Conservation (phyloP, 2,113 vertebrate genomes). For the Solea solea region DNA sequence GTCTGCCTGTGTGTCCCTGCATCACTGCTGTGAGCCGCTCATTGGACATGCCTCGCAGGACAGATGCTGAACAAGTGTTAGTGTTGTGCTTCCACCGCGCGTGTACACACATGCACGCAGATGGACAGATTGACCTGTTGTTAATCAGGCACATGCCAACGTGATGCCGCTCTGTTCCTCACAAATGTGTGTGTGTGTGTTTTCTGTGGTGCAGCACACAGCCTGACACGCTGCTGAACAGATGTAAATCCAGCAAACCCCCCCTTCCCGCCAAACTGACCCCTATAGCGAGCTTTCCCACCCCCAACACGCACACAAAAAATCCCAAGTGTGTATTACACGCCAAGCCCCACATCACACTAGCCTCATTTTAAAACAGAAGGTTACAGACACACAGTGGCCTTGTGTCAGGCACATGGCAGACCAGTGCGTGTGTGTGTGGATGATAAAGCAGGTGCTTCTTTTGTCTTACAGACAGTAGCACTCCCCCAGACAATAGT, state of each 20-base stretch:
- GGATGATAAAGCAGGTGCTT: constrained; percentile 89
- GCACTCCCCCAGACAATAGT: constrained; percentile 69
- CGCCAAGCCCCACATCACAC: constrained; percentile 33
- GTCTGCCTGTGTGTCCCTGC: constrained; percentile 28
- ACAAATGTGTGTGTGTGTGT: constrained; percentile 37
- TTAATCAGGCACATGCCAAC: constrained; percentile 83
- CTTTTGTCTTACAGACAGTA: constrained; percentile 84
- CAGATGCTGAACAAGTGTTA: constrained; percentile 75
- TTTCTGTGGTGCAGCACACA: constrained; percentile 60
- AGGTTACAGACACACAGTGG: constrained; percentile 82
- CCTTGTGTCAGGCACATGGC: constrained; percentile 88
- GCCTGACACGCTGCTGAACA: constrained; percentile 83
- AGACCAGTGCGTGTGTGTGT: constrained; percentile 47
- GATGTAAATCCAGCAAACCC: constrained; percentile 85
- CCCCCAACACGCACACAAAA: constrained; percentile 41
- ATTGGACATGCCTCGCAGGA: constrained; percentile 52
- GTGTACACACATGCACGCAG: constrained; percentile 47
- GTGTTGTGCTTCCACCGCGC: constrained; percentile 52
- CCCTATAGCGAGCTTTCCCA: constrained; percentile 80
- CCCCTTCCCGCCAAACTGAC: constrained; percentile 83
- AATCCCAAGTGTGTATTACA: constrained; percentile 32
- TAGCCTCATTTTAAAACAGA: constrained; percentile 28
- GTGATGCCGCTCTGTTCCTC: constrained; percentile 76
- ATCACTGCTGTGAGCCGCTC: constrained; percentile 47
- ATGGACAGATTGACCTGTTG: constrained; percentile 84